A percentile compares a stretch with the other conserved stretches of the same genome.
phyloP scores from a whole-genome alignment of 2,797 vertebrate genomes.

The Anas bahamensis region DNA sequence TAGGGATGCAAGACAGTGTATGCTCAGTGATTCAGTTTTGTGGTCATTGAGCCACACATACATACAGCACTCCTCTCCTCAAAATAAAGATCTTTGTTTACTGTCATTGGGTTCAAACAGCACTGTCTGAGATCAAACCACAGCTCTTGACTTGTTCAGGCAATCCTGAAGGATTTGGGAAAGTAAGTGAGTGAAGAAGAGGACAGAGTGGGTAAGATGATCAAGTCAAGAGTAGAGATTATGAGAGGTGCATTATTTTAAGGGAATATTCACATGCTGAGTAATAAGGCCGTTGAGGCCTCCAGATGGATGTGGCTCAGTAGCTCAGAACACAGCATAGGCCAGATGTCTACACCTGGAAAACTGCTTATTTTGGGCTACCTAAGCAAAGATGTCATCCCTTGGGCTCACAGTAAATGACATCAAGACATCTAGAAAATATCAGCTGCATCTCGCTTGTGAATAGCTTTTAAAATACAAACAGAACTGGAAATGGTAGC shows the following conservation, averaged over 20 bases:
- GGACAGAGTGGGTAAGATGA: background rate
- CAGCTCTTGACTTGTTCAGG: background rate
- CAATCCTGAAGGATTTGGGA: background rate
- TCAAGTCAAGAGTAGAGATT: background rate
- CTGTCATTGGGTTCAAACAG: background rate
- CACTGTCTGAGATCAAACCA: background rate
- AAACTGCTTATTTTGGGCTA: background rate
- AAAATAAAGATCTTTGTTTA: background rate
- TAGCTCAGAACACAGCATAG: background rate
- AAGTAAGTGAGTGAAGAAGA: background rate
- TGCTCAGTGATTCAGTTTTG: background rate
- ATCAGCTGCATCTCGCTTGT: background rate
- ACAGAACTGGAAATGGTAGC: background rate
- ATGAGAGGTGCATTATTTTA: background rate
- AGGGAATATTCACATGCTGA: background rate
- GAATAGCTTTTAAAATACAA: background rate
- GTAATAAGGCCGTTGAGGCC: rapidly evolving
- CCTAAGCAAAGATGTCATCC: background rate
- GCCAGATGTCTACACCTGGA: background rate
- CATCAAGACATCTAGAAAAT: background rate
- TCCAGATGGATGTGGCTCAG: background rate
- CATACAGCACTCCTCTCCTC: background rate
- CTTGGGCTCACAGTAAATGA: background rate
- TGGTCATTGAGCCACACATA: background rate
- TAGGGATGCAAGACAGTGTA: background rate